Conservation (phyloP, 2,113 vertebrate genomes). For the Alligator sinensis region DNA sequence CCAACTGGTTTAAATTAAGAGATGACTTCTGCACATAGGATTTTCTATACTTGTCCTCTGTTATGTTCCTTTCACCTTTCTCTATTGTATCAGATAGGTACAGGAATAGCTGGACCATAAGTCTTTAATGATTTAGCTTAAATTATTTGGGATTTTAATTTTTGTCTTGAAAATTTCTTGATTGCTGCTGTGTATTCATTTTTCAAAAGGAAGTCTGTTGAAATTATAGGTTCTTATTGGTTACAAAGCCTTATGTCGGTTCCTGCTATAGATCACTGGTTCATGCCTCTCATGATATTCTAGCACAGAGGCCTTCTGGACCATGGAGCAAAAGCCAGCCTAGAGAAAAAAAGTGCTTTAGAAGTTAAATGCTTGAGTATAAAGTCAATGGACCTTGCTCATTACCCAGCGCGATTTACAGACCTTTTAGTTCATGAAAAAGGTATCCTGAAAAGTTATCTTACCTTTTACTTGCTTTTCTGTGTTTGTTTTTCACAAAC, state of each 20-base stretch:
- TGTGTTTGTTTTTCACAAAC: conserved; percentile 6
- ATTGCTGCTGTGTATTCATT: neutral
- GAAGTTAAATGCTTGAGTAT: conserved; percentile 17
- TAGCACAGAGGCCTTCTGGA: neutral
- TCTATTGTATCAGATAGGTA: neutral
- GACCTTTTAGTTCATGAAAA: conserved; percentile 49
- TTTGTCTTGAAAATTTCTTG: neutral
- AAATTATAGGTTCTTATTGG: neutral
- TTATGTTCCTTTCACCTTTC: neutral
- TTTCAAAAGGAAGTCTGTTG: conserved; percentile 19
- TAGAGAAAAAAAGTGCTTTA: neutral
- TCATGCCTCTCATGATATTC: neutral
- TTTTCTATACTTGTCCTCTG: neutral
- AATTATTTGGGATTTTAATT: neutral
- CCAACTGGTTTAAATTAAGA: neutral
- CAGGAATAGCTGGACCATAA: neutral
- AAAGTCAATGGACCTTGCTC: conserved; percentile 32
- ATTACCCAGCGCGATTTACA: conserved; percentile 60
- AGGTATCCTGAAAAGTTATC: conserved; percentile 49
- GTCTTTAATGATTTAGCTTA: neutral
- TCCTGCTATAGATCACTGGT: neutral
- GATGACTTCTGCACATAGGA: neutral
- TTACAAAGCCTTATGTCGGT: neutral
- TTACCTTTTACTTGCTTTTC: conserved; percentile 50
- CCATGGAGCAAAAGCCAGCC: neutral